phyloP scores from a whole-genome alignment of 2,888 invertebrate genomes.

The Stenchaetothrips biformis region DNA sequence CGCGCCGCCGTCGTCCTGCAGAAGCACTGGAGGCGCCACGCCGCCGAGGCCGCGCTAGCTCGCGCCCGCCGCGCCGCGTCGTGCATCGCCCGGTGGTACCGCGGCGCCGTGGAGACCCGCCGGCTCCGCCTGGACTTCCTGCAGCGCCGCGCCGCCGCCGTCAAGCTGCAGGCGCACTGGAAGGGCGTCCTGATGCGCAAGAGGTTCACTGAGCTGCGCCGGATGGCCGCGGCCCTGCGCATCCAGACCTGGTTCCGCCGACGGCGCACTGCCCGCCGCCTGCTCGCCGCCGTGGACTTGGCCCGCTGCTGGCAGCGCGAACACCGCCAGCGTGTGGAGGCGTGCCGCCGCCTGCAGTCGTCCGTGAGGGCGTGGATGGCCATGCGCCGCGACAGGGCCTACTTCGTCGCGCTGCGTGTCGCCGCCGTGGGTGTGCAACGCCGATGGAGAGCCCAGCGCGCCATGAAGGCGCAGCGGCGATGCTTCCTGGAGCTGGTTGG shows the following conservation, averaged over 20 bases:
- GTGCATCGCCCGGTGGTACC: not conserved
- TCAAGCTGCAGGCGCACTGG: constrained; percentile 32
- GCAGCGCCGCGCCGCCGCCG: not conserved
- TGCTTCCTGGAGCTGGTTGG: constrained; percentile 41
- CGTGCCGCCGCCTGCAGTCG: not conserved
- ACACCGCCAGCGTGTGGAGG: not conserved
- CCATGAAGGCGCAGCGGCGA: constrained; percentile 45
- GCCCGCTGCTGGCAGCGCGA: not conserved
- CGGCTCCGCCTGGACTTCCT: not conserved
- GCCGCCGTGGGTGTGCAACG: constrained; percentile 50
- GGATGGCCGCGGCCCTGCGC: constrained; percentile 45
- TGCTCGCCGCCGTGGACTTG: not conserved
- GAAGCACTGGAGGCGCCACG: constrained; percentile 11
- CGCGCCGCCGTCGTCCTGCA: constrained; percentile 2
- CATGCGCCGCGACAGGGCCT: not conserved
- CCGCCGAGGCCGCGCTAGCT: not conserved
- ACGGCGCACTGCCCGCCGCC: constrained; percentile 43
- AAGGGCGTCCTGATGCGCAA: not conserved
- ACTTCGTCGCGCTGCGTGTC: constrained; percentile 39
- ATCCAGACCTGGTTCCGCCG: constrained; percentile 44
- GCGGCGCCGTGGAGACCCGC: not conserved
- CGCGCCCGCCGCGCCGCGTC: not conserved
- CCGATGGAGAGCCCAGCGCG: constrained; percentile 46
- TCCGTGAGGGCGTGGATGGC: not conserved
- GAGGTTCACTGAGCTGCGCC: constrained; percentile 29